These are phyloP conservation scores for Physella acuta DNA, from an alignment of 1,140 invertebrate species.

Conservation along the genomic window DNA sequence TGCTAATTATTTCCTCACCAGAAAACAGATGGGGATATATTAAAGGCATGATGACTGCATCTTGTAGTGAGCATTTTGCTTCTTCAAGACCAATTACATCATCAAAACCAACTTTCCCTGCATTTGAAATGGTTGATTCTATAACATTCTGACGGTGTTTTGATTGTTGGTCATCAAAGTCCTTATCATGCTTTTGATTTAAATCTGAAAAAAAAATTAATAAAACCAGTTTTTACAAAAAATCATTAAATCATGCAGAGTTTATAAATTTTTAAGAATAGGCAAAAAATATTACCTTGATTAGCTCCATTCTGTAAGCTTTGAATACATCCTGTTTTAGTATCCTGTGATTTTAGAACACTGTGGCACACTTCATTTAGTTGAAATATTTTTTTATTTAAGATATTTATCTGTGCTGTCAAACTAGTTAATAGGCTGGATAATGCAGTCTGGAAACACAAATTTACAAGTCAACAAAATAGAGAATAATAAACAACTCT, in stretches of 20 bases:
- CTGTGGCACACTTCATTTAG: too few species aligned
- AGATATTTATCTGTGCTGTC: slow-evolving; percentile 34
- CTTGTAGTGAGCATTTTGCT: slow-evolving; percentile 58
- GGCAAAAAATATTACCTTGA: too few species aligned
- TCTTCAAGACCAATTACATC: slow-evolving; percentile 63
- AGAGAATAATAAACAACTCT: too few species aligned
- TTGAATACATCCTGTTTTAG: too few species aligned
- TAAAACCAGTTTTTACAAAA: too few species aligned
- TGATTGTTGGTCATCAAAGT: slow-evolving; percentile 25
- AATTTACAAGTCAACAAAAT: too few species aligned
- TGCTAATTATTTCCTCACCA: too few species aligned
- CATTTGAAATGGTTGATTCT: slow-evolving; percentile 50
- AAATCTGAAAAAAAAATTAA: too few species aligned
- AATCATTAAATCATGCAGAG: too few species aligned
- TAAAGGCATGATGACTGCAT: slow-evolving; percentile 60
- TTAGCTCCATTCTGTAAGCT: too few species aligned
- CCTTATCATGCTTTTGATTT: slow-evolving; percentile 3
- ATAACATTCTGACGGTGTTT: slow-evolving; percentile 38
- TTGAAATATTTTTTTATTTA: slow-evolving; percentile 43
- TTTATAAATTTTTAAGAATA: too few species aligned
- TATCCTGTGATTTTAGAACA: too few species aligned
- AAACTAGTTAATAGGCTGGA: slow-evolving; percentile 31
- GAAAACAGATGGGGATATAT: slow-evolving; percentile 60
- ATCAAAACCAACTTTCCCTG: slow-evolving; percentile 44
- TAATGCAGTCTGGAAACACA: slow-evolving; percentile 32